Conservation (phyloP, 2,888 invertebrate genomes). For the Rhimphoctona megacephalus region DNA sequence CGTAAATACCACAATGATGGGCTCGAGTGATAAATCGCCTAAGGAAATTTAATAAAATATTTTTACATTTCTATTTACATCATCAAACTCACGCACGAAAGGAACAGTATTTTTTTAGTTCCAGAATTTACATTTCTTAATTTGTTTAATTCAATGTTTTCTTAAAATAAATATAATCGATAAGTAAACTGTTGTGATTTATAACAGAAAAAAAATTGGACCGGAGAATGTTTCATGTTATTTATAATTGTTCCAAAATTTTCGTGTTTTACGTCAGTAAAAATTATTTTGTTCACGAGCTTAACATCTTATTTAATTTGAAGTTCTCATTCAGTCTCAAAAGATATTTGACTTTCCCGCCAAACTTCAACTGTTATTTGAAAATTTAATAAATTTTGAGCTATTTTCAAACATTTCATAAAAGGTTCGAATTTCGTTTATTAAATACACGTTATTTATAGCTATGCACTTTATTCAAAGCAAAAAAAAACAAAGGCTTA, state of each 20-base stretch:
- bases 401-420: background rate
- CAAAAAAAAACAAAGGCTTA: too few species aligned
- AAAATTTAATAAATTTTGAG: background rate
- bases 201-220: background rate
- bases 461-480: too few species aligned
- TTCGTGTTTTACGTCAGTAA: background rate
- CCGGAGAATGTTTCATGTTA: background rate
- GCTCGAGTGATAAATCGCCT: constrained; percentile 94
- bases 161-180: background rate
- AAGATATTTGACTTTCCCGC: background rate
- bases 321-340: background rate
- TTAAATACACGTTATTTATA: too few species aligned
- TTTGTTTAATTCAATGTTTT: background rate
- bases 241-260: background rate
- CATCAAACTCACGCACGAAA: background rate
- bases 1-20: constrained; percentile 90
- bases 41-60: constrained; percentile 23
- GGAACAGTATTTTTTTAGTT: background rate
- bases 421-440: background rate
- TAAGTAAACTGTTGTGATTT: background rate
- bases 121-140: background rate
- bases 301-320: background rate
- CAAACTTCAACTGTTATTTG: background rate
- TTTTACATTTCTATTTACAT: background rate
- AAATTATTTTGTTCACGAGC: background rate